These are phyloP conservation scores for Propithecus perrieri DNA, from an alignment of 2,797 vertebrate genomes.

Conservation along the genomic window DNA sequence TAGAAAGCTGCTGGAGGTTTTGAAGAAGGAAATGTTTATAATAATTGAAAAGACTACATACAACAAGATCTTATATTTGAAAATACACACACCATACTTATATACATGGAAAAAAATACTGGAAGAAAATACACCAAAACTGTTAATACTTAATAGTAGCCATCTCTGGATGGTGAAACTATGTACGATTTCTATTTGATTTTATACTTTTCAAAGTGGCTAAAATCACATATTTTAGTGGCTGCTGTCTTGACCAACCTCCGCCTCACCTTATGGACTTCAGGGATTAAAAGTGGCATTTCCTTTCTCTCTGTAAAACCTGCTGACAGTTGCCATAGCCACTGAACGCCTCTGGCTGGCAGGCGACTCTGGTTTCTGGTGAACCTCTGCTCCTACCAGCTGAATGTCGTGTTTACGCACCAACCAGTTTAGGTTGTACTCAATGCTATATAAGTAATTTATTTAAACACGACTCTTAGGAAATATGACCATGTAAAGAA, in stretches of 20 bases:
- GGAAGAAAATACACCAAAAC: neutral
- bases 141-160: neutral
- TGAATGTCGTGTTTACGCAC: neutral
- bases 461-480: neutral
- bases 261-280: neutral
- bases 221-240: neutral
- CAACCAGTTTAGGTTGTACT: neutral
- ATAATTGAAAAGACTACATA: neutral
- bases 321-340: neutral
- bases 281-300: accelerated
- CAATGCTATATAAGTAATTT: neutral
- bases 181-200: neutral
- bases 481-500: neutral
- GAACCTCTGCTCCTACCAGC: neutral
- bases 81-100: neutral
- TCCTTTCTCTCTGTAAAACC: neutral
- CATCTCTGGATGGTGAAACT: neutral
- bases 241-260: neutral
- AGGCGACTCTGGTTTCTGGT: neutral
- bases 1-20: neutral
- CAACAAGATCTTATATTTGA: neutral
- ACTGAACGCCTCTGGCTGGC: neutral
- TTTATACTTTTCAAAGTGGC: neutral
- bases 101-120: neutral
- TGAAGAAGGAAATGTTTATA: neutral